Evolutionary conservation across 2,888 invertebrate species (phyloP).

Genomic region (Ellobium chinense): DNA sequence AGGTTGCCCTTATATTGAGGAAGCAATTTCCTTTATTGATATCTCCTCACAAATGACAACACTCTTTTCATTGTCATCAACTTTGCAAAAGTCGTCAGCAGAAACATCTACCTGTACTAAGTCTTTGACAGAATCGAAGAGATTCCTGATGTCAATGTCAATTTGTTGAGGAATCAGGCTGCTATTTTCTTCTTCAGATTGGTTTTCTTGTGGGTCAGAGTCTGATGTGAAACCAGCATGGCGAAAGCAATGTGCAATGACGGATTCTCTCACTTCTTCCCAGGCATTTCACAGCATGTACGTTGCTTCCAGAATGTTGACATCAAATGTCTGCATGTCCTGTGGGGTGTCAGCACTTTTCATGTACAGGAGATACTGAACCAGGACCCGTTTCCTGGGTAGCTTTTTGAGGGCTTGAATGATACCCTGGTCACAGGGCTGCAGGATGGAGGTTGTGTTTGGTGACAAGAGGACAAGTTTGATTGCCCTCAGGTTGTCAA

Average conservation of each 20-base stretch:
- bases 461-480: constrained; percentile 19
- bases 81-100: not conserved
- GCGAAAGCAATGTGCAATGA: not conserved
- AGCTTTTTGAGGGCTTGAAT: not conserved
- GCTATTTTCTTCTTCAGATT: not conserved
- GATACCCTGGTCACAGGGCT: constrained; percentile 22
- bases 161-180: not conserved
- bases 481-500: constrained; percentile 5
- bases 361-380: not conserved
- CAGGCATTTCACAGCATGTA: not conserved
- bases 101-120: not conserved
- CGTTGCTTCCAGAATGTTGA: not conserved
- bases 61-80: not conserved
- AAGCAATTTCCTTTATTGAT: not conserved
- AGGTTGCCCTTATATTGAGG: not conserved
- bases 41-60: not conserved
- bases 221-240: not conserved
- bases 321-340: not conserved
- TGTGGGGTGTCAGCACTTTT: not conserved
- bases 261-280: not conserved
- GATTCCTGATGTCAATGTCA: not conserved
- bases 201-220: not conserved
- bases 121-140: not conserved
- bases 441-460: constrained; percentile 2
- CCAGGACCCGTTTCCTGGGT: not conserved